Evolutionary conservation across 2,888 invertebrate species (phyloP).

Genomic region (Drosophila mimetica): DNA sequence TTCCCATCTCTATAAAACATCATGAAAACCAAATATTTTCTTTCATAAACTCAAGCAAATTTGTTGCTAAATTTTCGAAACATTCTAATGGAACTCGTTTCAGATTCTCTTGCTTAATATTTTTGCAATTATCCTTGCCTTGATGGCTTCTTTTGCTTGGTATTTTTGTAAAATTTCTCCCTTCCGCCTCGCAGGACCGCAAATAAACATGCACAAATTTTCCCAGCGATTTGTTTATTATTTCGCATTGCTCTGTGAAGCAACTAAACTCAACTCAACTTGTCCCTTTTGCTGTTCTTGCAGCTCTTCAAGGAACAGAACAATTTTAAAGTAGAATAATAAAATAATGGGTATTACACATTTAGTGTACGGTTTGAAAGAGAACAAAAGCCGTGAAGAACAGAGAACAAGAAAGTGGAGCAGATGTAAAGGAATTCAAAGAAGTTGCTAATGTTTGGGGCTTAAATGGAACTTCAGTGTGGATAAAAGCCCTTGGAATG

Average conservation of each 20-base stretch:
- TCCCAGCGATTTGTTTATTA: slow-evolving; percentile 65
- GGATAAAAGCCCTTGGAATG: not conserved
- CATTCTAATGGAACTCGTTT: not conserved
- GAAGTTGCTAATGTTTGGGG: slow-evolving; percentile 13
- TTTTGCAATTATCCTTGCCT: slow-evolving; percentile 57
- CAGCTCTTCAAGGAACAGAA: slow-evolving; percentile 24
- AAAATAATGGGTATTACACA: slow-evolving; percentile 37
- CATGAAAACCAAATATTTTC: not conserved
- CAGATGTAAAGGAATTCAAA: slow-evolving; percentile 19
- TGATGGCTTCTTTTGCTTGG: slow-evolving; percentile 8
- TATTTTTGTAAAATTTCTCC: slow-evolving; percentile 22
- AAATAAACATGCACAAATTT: slow-evolving; percentile 48
- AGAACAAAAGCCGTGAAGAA: slow-evolving; percentile 7
- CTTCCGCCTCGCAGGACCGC: slow-evolving; percentile 21
- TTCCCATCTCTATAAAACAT: not conserved
- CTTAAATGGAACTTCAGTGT: slow-evolving; percentile 21
- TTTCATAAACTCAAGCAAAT: slow-evolving; percentile 7
- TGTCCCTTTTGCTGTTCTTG: slow-evolving; percentile 1
- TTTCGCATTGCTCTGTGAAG: slow-evolving; percentile 67
- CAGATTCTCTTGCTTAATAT: slow-evolving; percentile 5
- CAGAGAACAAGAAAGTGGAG: slow-evolving; percentile 17
- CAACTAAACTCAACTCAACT: slow-evolving; percentile 17
- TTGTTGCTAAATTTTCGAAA: slow-evolving; percentile 18
- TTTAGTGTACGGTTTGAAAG: slow-evolving; percentile 23
- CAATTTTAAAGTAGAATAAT: slow-evolving; percentile 42